phyloP scores from a whole-genome alignment of 2,797 vertebrate species.

The Anguilla megastoma region DNA sequence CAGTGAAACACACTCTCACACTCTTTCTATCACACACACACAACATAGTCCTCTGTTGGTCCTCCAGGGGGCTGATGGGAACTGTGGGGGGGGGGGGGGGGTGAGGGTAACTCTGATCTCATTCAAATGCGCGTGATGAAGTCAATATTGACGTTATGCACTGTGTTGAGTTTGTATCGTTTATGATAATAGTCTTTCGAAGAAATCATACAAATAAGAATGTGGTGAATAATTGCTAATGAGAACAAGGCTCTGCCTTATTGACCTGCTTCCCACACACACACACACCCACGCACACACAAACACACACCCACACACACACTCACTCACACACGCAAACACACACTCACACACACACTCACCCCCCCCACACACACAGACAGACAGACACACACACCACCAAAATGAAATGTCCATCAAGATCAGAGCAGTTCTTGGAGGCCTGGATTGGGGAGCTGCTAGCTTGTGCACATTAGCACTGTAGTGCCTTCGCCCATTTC shows the following conservation, averaged over 20 bases:
- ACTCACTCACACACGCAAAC: neutral
- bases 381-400: neutral
- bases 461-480: neutral
- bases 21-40: too few species aligned
- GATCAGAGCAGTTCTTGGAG: neutral
- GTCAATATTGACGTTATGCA: slow-evolving; percentile 71
- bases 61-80: slow-evolving; percentile 16
- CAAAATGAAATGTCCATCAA: neutral
- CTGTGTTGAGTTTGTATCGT: slow-evolving; percentile 44
- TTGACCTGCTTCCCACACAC: neutral
- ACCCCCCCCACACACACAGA: neutral
- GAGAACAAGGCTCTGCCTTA: neutral
- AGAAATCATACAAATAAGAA: slow-evolving; percentile 24
- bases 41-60: neutral
- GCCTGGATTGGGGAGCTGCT: neutral
- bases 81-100: slow-evolving; percentile 33
- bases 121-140: slow-evolving; percentile 69
- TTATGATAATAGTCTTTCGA: slow-evolving; percentile 39
- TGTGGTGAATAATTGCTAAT: neutral
- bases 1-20: slow-evolving; percentile 14
- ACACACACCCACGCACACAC: slow-evolving; percentile 13
- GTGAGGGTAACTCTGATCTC: slow-evolving; percentile 53
- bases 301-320: neutral
- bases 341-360: neutral
- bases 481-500: neutral